Conservation (phyloP, 2,113 vertebrate genomes). For the Emberiza fucata region DNA sequence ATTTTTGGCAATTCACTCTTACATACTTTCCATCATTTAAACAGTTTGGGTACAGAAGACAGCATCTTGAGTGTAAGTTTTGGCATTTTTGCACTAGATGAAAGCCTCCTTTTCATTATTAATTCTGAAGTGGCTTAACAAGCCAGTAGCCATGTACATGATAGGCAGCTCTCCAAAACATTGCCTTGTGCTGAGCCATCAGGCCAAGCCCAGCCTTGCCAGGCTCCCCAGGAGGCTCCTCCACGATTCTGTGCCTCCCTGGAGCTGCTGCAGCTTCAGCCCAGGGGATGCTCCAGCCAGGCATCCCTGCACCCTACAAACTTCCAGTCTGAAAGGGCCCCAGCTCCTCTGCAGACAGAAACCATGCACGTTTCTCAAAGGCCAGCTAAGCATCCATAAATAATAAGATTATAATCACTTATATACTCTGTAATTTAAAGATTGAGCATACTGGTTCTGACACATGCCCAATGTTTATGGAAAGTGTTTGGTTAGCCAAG, state of each 20-base stretch:
- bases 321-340: background rate
- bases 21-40: background rate
- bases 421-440: background rate
- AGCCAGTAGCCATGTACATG: background rate
- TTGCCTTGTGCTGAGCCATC: background rate
- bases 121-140: background rate
- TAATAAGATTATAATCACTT: background rate
- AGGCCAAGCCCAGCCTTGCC: background rate
- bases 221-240: background rate
- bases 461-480: background rate
- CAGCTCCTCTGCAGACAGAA: background rate
- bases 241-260: rapidly evolving
- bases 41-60: background rate
- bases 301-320: background rate
- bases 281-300: background rate
- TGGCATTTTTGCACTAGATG: background rate
- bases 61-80: background rate
- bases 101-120: background rate
- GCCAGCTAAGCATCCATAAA: background rate
- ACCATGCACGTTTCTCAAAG: background rate
- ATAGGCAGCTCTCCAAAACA: background rate
- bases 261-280: background rate
- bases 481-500: background rate
- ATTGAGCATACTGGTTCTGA: background rate
- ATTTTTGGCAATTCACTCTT: background rate